These are phyloP conservation scores for Cephus runcator DNA, from an alignment of 2,888 invertebrate species.

Conservation along the genomic window DNA sequence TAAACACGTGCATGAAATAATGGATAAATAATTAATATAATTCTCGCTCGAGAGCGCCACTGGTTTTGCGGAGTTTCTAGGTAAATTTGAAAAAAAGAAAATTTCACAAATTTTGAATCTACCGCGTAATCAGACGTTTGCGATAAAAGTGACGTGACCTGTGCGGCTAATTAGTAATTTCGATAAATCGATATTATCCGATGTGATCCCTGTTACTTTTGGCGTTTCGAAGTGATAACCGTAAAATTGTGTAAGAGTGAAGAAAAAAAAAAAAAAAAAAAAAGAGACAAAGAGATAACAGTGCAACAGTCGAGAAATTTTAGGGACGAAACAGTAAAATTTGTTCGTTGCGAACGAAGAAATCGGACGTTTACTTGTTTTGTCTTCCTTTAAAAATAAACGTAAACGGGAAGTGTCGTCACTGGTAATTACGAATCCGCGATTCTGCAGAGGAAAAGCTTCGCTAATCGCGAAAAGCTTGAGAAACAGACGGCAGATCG, in stretches of 20 bases:
- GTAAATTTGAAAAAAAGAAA: background rate
- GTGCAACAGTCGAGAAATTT: background rate
- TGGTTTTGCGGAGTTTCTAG: background rate
- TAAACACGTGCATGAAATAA: background rate
- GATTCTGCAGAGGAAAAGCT: background rate
- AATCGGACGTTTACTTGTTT: too few species aligned
- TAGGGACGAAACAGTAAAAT: too few species aligned
- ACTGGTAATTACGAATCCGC: background rate
- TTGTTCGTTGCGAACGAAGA: too few species aligned
- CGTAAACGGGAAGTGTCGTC: background rate
- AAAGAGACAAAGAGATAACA: background rate
- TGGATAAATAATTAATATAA: background rate
- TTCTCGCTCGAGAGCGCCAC: background rate
- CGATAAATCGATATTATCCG: background rate
- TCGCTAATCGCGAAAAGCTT: background rate
- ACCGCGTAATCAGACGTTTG: background rate
- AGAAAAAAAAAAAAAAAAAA: background rate
- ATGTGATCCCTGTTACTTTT: background rate
- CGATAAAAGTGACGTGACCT: background rate
- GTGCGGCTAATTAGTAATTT: background rate
- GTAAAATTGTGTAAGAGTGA: background rate
- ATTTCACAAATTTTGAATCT: background rate
- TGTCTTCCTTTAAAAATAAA: too few species aligned
- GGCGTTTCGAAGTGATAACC: background rate
- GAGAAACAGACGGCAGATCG: background rate